Conservation (phyloP, 2,888 invertebrate genomes). For the Agrenia bidenticulata region DNA sequence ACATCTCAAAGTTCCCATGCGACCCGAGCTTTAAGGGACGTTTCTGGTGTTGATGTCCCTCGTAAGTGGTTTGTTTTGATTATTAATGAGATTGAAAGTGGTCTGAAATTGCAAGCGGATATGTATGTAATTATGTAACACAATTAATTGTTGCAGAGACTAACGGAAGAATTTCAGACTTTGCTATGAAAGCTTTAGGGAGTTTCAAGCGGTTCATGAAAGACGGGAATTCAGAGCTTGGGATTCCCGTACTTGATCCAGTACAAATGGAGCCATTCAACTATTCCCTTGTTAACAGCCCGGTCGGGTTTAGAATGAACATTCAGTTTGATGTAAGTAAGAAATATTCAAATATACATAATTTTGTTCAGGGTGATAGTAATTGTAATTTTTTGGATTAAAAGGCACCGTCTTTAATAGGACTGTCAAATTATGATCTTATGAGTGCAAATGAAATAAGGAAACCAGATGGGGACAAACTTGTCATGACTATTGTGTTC, state of each 20-base stretch:
- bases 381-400: too few species aligned
- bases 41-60: too few species aligned
- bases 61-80: too few species aligned
- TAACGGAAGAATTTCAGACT: constrained; percentile 28
- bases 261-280: constrained; percentile 36
- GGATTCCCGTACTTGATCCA: constrained; percentile 36
- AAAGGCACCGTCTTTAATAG: too few species aligned
- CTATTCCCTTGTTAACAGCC: constrained; percentile 33
- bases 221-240: constrained; percentile 36
- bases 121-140: neutral
- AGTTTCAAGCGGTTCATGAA: constrained; percentile 35
- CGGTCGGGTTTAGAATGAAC: constrained; percentile 41
- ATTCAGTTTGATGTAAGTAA: constrained; percentile 31
- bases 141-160: too few species aligned
- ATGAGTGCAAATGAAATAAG: constrained; percentile 17
- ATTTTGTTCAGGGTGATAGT: too few species aligned
- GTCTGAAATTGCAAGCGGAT: neutral
- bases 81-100: too few species aligned
- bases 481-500: constrained; percentile 31
- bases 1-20: too few species aligned
- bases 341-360: neutral
- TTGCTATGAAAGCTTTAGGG: constrained; percentile 35
- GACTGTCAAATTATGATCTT: constrained; percentile 33
- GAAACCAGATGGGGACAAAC: constrained; percentile 1
- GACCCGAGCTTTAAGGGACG: too few species aligned